These are phyloP conservation scores for Drosophila fulvimacula DNA, from an alignment of 2,888 invertebrate genomes.

Conservation along the genomic window DNA sequence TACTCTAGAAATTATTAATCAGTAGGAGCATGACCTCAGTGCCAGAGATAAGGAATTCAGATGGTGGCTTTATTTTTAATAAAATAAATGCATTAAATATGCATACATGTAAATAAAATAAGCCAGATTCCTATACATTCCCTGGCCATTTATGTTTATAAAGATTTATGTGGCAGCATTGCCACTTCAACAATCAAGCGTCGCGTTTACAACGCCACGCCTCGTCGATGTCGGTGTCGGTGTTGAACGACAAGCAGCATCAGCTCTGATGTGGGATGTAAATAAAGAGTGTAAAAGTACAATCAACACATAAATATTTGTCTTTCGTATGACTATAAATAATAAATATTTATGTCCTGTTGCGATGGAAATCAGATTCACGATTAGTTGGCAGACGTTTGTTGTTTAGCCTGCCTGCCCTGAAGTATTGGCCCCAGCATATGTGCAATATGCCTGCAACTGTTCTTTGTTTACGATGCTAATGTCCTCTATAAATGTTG, in stretches of 20 bases:
- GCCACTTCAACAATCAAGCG: not conserved
- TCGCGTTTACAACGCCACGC: not conserved
- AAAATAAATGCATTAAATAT: conserved; percentile 32
- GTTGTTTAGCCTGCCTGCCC: not conserved
- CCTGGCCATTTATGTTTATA: conserved; percentile 36
- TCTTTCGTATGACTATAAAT: conserved; percentile 38
- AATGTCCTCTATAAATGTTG: conserved; percentile 20
- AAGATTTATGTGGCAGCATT: conserved; percentile 51
- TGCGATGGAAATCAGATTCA: conserved; percentile 19
- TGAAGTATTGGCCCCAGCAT: not conserved
- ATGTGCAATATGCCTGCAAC: conserved; percentile 13
- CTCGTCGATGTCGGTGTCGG: too few species aligned
- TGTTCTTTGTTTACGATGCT: conserved; percentile 23
- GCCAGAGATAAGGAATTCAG: not conserved
- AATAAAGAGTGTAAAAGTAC: conserved; percentile 4
- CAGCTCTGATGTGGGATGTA: conserved; percentile 17
- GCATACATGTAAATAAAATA: conserved; percentile 11
- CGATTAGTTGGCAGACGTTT: conserved; percentile 3
- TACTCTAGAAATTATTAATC: conserved; percentile 40
- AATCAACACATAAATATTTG: conserved; percentile 64
- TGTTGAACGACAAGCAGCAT: conserved; percentile 30
- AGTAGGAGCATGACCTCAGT: conserved; percentile 40
- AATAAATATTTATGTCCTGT: conserved; percentile 66
- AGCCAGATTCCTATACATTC: not conserved
- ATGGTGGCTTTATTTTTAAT: conserved; percentile 12